phyloP scores from a whole-genome alignment of 2,888 invertebrate genomes.

The Lordiphosa fenestrarum region DNA sequence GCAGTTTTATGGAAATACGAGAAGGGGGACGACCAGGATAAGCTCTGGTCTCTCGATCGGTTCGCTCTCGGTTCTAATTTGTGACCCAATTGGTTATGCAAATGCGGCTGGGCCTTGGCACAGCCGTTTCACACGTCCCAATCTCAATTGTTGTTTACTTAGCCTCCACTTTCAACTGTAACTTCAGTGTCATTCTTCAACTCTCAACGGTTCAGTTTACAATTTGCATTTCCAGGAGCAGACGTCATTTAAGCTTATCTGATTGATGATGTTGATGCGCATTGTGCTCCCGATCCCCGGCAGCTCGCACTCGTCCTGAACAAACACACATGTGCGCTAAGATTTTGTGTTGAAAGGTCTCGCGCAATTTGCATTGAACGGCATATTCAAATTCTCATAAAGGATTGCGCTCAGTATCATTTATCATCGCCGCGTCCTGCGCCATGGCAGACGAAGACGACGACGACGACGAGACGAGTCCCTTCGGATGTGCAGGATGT shows the following conservation, averaged over 20 bases:
- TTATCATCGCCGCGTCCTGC: slow-evolving; percentile 65
- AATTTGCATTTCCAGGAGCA: slow-evolving; percentile 69
- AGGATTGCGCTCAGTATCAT: slow-evolving; percentile 60
- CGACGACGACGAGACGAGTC: slow-evolving; percentile 6
- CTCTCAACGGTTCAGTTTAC: slow-evolving; percentile 63
- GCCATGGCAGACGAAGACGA: slow-evolving; percentile 24
- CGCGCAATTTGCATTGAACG: slow-evolving; percentile 61
- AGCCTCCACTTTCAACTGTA: slow-evolving; percentile 48
- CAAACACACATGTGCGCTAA: slow-evolving; percentile 52
- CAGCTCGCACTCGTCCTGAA: slow-evolving; percentile 53
- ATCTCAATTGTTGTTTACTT: slow-evolving; percentile 66
- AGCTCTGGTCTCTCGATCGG: slow-evolving; percentile 22
- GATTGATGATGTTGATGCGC: slow-evolving; percentile 73
- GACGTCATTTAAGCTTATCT: slow-evolving; percentile 74
- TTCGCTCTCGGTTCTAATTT: slow-evolving; percentile 14
- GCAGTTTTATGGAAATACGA: slow-evolving; percentile 65
- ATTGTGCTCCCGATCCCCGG: slow-evolving; percentile 25
- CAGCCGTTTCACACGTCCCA: slow-evolving; percentile 14
- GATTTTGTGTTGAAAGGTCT: slow-evolving; percentile 55
- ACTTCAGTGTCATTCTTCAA: slow-evolving; percentile 60
- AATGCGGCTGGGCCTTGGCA: slow-evolving; percentile 15
- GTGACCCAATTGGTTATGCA: slow-evolving; percentile 42
- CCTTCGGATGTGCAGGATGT: slow-evolving; percentile 23
- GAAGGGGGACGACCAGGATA: slow-evolving; percentile 19
- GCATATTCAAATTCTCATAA: slow-evolving; percentile 71